Base-by-base conservation (phyloP, 1,140 invertebrate genomes). In the Neodiprion lecontei region DNA sequence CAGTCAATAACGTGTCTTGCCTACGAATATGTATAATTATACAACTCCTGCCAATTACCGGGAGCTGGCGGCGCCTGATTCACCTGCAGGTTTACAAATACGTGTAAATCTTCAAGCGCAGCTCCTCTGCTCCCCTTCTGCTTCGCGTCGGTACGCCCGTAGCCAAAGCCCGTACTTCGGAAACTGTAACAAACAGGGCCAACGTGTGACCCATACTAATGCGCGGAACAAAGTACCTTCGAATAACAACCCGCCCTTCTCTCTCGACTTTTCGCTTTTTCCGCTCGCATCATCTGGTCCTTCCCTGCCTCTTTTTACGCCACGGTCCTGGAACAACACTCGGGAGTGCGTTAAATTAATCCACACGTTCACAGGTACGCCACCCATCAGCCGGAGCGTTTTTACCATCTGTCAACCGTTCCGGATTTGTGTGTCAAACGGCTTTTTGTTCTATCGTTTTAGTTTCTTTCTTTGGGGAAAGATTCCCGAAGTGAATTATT, bases 291-390 rank as follows among this genome's bases (percentile, higher is more conserved):
- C 28, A 40, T 40, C 28, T 40, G 2, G 28, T 40, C 28, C 28
- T 40, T 40, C 28, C 28, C 28, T 5, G 0, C 28, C 28, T 40
- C 28, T 40, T 40, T 40, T 40, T 61, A 14, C 53, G 11, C 11
- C 53, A 14, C 9, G 11, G 53, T 9, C 53, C 3, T 28, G 61
- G 53, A 28, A 77, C 28, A 68, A 74, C 66, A 68, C 70, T 73
- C 66, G 47, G 68, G 75, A 61, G 23, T 28, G 10, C 14, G 67
- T 17, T 72, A 69, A 78, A 76, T 74, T 76, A 78, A 76, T 76
- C 76, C 75, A 74, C 75, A 78, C 75, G 77, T 72, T 76, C 77
- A 78, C 75, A 73, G 73, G 77, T 68, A 67, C 72, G 50, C 48
- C 72, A 23, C 11, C 66, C 72, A 75, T 78, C 70, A 49, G 72